Conservation (phyloP, 2,113 vertebrate species). For the Corythornis cristatus region DNA sequence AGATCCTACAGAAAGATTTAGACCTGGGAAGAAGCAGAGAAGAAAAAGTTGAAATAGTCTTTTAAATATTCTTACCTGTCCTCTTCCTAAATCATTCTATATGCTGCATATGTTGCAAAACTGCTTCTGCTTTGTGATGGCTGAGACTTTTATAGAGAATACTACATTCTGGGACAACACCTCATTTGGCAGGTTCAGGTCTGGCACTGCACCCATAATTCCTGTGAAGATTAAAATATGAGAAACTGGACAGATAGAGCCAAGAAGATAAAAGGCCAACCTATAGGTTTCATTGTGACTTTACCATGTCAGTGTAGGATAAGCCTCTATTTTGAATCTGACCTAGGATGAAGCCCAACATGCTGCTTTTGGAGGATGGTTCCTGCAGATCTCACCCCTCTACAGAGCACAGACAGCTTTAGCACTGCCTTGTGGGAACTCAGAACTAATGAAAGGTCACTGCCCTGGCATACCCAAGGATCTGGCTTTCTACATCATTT, state of each 20-base stretch:
- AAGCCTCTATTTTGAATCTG: neutral
- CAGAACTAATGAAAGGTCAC: neutral
- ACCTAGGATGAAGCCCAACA: accelerated
- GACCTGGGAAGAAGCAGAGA: neutral
- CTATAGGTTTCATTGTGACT: neutral
- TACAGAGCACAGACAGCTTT: neutral
- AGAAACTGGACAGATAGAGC: neutral
- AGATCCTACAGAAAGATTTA: neutral
- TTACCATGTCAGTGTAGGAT: accelerated
- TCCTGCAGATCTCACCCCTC: neutral
- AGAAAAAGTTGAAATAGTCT: neutral
- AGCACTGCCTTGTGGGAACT: neutral
- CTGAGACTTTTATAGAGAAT: neutral
- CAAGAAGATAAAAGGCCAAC: neutral
- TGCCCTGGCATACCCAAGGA: too few relatives aligned
- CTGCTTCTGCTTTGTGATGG: neutral
- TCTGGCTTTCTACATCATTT: neutral
- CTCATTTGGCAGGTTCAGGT: neutral
- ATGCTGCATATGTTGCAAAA: neutral
- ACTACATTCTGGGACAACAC: neutral
- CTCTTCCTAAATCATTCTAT: neutral
- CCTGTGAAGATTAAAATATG: neutral
- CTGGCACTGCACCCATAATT: neutral
- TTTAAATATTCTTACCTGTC: neutral
- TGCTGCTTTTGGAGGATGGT: neutral